phyloP scores from a whole-genome alignment of 1,140 invertebrate species.

The Sipha flava region DNA sequence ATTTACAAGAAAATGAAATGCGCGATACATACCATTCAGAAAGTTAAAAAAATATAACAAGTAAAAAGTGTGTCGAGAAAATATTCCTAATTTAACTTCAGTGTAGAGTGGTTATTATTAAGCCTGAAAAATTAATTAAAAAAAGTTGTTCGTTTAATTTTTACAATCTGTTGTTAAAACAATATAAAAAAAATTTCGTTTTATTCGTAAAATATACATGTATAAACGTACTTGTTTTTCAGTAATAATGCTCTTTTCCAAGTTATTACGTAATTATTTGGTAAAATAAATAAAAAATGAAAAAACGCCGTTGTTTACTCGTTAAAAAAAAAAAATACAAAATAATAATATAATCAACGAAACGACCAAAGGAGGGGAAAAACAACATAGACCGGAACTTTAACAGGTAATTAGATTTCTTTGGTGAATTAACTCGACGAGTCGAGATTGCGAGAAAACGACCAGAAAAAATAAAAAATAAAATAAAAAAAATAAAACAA shows the following conservation, averaged over 20 bases:
- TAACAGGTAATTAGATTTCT: conserved; percentile 33
- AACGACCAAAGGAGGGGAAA: neutral
- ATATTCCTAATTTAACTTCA: conserved; percentile 22
- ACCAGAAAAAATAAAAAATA: neutral
- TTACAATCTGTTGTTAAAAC: conserved; percentile 25
- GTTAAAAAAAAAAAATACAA: neutral
- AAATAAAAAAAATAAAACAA: neutral
- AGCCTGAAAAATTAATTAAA: conserved; percentile 30
- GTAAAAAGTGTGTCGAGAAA: neutral
- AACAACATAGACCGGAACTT: neutral
- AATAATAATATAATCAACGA: conserved; percentile 3
- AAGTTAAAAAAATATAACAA: neutral
- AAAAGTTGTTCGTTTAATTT: conserved; percentile 32
- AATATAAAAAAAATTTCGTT: neutral
- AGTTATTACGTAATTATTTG: conserved; percentile 25
- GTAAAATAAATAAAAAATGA: conserved; percentile 4
- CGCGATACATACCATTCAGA: neutral
- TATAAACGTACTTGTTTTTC: neutral
- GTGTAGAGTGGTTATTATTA: conserved; percentile 27
- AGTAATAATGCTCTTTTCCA: conserved; percentile 1
- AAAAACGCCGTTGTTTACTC: conserved; percentile 4
- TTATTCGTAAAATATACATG: neutral
- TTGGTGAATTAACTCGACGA: neutral
- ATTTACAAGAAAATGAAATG: neutral
- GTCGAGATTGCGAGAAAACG: neutral